A percentile compares a stretch with the other conserved stretches of the same genome.
phyloP scores from a whole-genome alignment of 2,113 vertebrate species.

The Phocoena sinus region DNA sequence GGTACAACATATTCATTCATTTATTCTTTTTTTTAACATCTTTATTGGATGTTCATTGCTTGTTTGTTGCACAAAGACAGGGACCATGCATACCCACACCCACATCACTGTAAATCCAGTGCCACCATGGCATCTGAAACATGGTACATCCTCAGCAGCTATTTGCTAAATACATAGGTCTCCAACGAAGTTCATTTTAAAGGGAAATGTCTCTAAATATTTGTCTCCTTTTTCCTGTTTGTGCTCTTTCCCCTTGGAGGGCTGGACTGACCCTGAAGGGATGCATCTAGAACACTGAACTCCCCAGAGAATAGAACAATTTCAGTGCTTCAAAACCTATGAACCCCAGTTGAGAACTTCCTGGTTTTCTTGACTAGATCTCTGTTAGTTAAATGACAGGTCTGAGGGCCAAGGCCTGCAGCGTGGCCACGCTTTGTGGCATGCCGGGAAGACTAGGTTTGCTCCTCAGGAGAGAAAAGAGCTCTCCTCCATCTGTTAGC shows the following conservation, averaged over 20 bases:
- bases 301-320: not conserved
- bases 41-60: not conserved
- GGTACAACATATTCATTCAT: no score
- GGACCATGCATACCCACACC: rapidly evolving
- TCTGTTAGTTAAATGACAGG: not conserved
- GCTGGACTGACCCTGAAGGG: not conserved
- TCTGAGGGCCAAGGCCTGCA: not conserved
- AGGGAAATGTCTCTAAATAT: not conserved
- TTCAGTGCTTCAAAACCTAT: not conserved
- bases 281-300: not conserved
- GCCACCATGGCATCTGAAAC: not conserved
- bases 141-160: not conserved
- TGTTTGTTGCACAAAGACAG: not conserved
- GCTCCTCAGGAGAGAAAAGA: not conserved
- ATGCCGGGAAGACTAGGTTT: not conserved
- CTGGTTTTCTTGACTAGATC: not conserved
- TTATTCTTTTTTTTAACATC: not conserved
- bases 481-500: not conserved
- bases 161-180: not conserved
- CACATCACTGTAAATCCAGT: not conserved
- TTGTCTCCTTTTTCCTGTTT: not conserved
- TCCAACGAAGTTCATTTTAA: not conserved
- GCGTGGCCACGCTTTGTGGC: not conserved
- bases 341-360: not conserved
- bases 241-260: not conserved